Evolutionary conservation across 1,140 invertebrate species (phyloP), one percentile per base, ranked within the genome.

Genomic region (Papilio polyxenes): DNA sequence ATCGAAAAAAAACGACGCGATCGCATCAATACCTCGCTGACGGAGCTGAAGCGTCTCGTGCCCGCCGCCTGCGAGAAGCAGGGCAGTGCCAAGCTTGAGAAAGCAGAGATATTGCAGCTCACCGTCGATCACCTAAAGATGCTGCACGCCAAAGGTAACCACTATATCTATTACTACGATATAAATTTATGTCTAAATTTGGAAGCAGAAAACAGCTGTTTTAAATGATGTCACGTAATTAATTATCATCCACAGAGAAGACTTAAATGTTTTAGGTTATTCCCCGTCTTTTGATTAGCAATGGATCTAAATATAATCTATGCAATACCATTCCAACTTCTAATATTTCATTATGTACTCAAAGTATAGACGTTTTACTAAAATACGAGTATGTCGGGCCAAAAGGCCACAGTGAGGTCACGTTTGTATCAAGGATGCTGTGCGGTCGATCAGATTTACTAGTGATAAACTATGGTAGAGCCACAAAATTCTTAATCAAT

Each of bases 21-120:
- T 93, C 95, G 99, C 84, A 99, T 99, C 90, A 99, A 99, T 95
- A 98, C 97, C 85, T 99, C 98, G 49, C 95, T 99, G 0, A 97
- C 97, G 0, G 99, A 99, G 94, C 95, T 99, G 7, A 96, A 99
- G 89, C 95, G 98, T 83, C 95, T 99, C 40, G 99, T 99, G 69
- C 99, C 99, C 0, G 97, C 98, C 0, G 99, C 99, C 1, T 99
- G 98, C 87, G 98, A 99, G 93, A 99, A 99, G 93, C 98, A 99
- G 91, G 98, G 98, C 85, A 99, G 98, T 37, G 98, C 98, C 80
- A 99, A 99, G 95, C 95, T 99, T 86, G 99, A 99, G 93, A 99
- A 99, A 89, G 99, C 99, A 0, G 99, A 99, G 95, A 99, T 99
- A 78, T 95, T 99, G 0, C 98, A 99, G 92, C 96, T 99, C 88